Evolutionary conservation across 2,888 invertebrate genomes (phyloP).

Genomic region (Rhogogaster chlorosoma): DNA sequence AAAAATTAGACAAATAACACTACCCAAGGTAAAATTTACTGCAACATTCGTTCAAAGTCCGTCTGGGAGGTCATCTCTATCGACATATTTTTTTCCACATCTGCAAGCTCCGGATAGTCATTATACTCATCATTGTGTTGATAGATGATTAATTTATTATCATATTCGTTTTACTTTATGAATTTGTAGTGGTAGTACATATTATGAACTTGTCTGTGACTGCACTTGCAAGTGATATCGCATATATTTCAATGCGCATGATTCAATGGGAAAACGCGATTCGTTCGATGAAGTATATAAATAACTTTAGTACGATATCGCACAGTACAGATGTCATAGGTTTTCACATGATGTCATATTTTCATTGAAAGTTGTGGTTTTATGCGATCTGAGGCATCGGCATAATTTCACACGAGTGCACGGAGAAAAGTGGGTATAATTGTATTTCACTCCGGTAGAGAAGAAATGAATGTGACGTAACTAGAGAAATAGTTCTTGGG

Average conservation of each 20-base stretch:
- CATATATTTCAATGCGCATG: constrained; percentile 1
- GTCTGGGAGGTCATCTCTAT: too few species aligned
- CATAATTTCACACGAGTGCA: neutral
- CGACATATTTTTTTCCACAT: too few species aligned
- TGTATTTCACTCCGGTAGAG: neutral
- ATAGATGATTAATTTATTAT: too few species aligned
- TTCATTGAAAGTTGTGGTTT: neutral
- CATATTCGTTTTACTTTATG: too few species aligned
- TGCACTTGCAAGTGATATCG: neutral
- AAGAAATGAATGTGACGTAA: neutral
- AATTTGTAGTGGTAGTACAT: too few species aligned
- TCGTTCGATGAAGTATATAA: neutral
- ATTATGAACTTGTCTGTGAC: neutral
- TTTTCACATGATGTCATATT: neutral
- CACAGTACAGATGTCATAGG: neutral
- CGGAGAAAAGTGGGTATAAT: neutral
- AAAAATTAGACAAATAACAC: too few species aligned
- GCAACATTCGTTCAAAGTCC: neutral
- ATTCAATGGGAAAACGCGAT: neutral
- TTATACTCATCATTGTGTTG: too few species aligned
- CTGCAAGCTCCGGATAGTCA: too few species aligned
- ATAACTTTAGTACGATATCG: neutral
- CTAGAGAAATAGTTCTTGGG: neutral
- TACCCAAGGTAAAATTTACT: neutral
- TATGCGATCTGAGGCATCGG: neutral